Percentiles rank a stretch among this genome's conserved stretches.
phyloP scores from a whole-genome alignment of 1,140 invertebrate species.

The Trachymyrmex septentrionalis region DNA sequence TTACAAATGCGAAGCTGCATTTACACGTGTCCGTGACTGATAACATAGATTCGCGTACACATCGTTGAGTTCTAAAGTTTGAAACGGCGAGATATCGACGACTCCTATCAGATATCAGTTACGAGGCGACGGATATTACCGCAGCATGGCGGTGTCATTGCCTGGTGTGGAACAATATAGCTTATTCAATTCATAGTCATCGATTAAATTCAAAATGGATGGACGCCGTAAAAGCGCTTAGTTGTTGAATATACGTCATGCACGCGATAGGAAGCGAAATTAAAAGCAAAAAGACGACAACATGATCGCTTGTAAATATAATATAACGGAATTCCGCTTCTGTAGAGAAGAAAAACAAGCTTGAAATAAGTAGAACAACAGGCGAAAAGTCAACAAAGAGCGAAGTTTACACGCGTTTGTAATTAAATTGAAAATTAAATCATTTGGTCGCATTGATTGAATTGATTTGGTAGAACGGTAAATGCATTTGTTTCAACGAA shows the following conservation, averaged over 20 bases:
- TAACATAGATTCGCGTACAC: not conserved
- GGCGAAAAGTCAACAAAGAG: not conserved
- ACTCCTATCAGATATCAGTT: constrained; percentile 30
- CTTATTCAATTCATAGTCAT: constrained; percentile 10
- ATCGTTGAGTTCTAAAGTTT: not conserved
- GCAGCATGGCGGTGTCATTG: not conserved
- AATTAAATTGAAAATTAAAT: constrained; percentile 16
- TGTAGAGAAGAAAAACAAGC: not conserved
- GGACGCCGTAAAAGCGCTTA: not conserved
- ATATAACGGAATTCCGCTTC: not conserved
- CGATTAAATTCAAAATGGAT: constrained; percentile 22
- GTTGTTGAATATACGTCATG: not conserved
- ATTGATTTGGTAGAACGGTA: not conserved
- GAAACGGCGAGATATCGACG: not conserved
- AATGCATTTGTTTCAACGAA: not conserved
- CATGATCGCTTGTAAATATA: not conserved
- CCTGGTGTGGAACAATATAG: not conserved
- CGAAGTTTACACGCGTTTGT: not conserved
- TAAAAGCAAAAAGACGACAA: constrained; percentile 15
- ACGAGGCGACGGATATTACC: not conserved
- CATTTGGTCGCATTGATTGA: not conserved
- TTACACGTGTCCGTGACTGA: not conserved
- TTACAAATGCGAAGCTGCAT: not conserved
- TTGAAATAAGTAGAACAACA: constrained; percentile 7
- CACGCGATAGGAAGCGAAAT: constrained; percentile 3